Evolutionary conservation across 2,113 vertebrate genomes (phyloP), one percentile per base, ranked within the genome.

Genomic region (Silurus meridionalis): DNA sequence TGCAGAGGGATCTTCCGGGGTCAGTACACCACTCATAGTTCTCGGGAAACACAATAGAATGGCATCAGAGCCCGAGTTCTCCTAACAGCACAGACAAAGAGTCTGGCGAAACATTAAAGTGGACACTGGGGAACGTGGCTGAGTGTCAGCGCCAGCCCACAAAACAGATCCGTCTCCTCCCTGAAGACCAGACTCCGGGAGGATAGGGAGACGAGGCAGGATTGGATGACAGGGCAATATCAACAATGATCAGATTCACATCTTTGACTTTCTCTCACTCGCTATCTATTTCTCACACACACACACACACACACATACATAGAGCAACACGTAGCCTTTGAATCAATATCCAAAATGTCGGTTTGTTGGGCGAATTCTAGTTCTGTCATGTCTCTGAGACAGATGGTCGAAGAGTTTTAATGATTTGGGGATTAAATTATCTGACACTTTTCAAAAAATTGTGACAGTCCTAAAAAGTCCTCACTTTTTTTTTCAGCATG

Each of bases 81-180:
- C 37, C 87, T 79, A 82, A 78, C 17, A 52, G 53, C 67, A 69
- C 79, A 85, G 87, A 84, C 89, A 85, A 84, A 86, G 83, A 67
- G 80, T 71, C 74, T 58, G 60, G 69, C 85, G 61, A 25, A 80
- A 57, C 84, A 80, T 69, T 74, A 61, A 81, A 86, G 88, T 84
- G 86, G 72, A 66, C 82, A 67, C 87, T 6, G 25, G 87, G 88
- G 88, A 89, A 67, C 25, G 23, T 86, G 80, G 86, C 79, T 80
- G 77, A 86, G 84, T 79, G 82, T 72, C 63, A 63, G 82, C 82
- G 53, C 55, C 87, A 87, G 72, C 64, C 80, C 89, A 82, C 85
- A 52, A 84, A 80, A 81, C 75, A 86, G 86, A 89, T 89, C 90
- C 87, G 85, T 88, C 85, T 84, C 79, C 71, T 87, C 80, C 48